Evolutionary conservation across 30 jellyfish, hydroid and myxozoan genomes (phyloP).

Genomic region (Chrysaora quinquecirrha): DNA sequence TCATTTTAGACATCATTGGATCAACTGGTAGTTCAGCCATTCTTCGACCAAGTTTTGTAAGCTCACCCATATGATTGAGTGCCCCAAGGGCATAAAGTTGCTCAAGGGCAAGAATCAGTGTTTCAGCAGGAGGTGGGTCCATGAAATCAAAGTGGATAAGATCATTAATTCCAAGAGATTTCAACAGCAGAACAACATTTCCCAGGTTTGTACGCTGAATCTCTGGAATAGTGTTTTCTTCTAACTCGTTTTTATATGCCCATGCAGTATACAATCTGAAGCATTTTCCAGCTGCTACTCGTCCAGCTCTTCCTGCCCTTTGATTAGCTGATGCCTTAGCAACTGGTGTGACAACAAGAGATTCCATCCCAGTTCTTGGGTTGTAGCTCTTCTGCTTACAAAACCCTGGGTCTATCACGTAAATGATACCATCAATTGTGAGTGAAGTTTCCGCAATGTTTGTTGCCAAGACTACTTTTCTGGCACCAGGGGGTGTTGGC

Average conservation of each 20-base stretch:
- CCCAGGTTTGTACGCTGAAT: slow-evolving; percentile 99
- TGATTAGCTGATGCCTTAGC: slow-evolving; percentile 99
- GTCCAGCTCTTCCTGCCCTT: slow-evolving; percentile 99
- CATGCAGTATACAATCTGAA: slow-evolving; percentile 98
- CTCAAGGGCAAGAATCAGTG: slow-evolving; percentile 95
- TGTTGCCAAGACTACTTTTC: slow-evolving; percentile 98
- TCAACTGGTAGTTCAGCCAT: slow-evolving; percentile 99
- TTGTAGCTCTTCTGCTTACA: slow-evolving; percentile 99
- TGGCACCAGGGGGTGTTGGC: slow-evolving; percentile 99
- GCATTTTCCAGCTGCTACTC: slow-evolving; percentile 99
- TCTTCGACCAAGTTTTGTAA: slow-evolving; percentile 96
- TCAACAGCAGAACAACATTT: slow-evolving; percentile 92
- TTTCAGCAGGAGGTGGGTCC: slow-evolving; percentile 99
- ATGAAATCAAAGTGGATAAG: slow-evolving; percentile 96
- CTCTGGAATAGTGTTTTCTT: slow-evolving; percentile 99
- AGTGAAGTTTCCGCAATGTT: slow-evolving; percentile 94
- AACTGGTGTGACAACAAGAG: slow-evolving; percentile 97
- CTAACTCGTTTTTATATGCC: slow-evolving; percentile 99
- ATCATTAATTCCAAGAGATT: slow-evolving; percentile 98
- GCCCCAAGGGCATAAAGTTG: slow-evolving; percentile 99
- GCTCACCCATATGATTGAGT: slow-evolving; percentile 96
- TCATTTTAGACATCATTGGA: slow-evolving; percentile 99
- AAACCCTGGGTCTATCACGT: slow-evolving; percentile 97
- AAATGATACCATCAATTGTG: slow-evolving; percentile 86
- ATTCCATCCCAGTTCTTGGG: slow-evolving; percentile 99